Conservation (phyloP, 2,888 invertebrate genomes). For the Idaea dimidiata region DNA sequence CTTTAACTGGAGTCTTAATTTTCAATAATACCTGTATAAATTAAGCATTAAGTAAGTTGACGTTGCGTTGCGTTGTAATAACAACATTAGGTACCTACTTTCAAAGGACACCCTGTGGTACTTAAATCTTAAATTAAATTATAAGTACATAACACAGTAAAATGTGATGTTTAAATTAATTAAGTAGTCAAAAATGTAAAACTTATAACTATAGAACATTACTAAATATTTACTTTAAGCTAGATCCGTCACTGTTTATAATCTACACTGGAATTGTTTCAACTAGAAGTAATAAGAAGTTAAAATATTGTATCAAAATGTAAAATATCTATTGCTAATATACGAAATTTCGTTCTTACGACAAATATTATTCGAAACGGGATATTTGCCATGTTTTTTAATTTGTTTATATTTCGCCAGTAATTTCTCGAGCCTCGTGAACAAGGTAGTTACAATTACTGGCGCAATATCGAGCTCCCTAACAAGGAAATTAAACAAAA, state of each 20-base stretch:
- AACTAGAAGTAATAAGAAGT: background rate
- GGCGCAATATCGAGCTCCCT: too few relatives aligned
- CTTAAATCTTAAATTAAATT: constrained; percentile 2
- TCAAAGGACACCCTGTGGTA: constrained; percentile 3
- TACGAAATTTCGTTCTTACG: too few relatives aligned
- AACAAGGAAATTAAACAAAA: too few relatives aligned
- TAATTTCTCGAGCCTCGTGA: too few relatives aligned
- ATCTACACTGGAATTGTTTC: background rate
- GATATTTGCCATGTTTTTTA: too few relatives aligned
- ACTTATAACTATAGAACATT: background rate
- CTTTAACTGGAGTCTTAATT: background rate
- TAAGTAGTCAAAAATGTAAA: background rate
- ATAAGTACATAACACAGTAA: background rate
- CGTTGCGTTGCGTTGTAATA: background rate
- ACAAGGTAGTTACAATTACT: too few relatives aligned
- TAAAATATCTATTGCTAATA: background rate
- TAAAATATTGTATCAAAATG: background rate
- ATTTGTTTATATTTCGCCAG: too few relatives aligned
- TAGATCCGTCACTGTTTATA: background rate
- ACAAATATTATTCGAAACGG: too few relatives aligned
- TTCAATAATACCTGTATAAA: background rate
- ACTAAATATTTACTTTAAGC: background rate
- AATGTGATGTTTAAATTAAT: background rate
- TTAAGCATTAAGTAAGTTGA: background rate
- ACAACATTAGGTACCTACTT: background rate